Conservation (phyloP, 2,888 invertebrate genomes). For the Andrena dorsata region DNA sequence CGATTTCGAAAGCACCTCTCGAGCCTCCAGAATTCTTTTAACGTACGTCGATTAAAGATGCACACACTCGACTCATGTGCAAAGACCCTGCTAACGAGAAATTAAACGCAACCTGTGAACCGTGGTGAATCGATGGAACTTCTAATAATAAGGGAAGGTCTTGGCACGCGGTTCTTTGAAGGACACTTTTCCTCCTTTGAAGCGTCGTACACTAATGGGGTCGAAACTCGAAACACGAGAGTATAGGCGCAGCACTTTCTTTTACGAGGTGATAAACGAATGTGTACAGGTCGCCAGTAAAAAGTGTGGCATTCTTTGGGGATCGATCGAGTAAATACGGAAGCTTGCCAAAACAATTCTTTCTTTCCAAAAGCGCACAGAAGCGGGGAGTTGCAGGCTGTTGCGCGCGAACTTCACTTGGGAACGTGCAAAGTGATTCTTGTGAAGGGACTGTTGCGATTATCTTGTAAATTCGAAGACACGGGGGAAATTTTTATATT, state of each 20-base stretch:
- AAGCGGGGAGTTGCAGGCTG: too few relatives aligned
- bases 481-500: too few relatives aligned
- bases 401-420: too few relatives aligned
- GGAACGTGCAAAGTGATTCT: too few relatives aligned
- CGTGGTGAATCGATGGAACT: conserved; percentile 49
- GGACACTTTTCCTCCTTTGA: conserved; percentile 44
- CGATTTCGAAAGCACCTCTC: background rate
- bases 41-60: conserved; percentile 6
- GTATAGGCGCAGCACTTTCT: background rate
- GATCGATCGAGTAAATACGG: background rate
- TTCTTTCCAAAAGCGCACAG: background rate
- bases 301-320: background rate
- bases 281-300: background rate
- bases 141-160: conserved; percentile 61
- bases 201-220: conserved; percentile 4
- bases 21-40: conserved; percentile 24
- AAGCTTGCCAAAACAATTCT: background rate
- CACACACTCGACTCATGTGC: conserved; percentile 19
- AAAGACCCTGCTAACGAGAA: conserved; percentile 37
- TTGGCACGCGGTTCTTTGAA: conserved; percentile 45
- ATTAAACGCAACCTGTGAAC: conserved; percentile 46
- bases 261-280: background rate
- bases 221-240: conserved; percentile 8
- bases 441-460: too few relatives aligned
- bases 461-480: too few relatives aligned